Base-by-base conservation (phyloP, 30 jellyfish, hydroid and myxozoan genomes). In the Chironex yamaguchii region DNA sequence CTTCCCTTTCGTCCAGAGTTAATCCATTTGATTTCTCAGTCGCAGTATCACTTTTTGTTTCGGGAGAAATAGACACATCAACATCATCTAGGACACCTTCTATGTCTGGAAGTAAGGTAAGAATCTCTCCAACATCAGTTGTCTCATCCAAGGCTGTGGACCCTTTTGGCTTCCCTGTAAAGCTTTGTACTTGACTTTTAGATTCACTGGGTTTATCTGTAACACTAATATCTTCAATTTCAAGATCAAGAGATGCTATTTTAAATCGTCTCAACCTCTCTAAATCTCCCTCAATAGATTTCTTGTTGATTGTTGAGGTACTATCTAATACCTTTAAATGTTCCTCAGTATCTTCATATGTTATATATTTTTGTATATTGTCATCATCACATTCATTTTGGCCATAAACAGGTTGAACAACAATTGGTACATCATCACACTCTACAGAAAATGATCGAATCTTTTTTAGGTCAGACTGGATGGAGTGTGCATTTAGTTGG, bases 271-370 rank as follows among this genome's bases (percentile, higher is more conserved):
- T 87, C 25, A 69, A 54, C 62, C 91, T 75, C 29, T 69, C 70
- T 72, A 81, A 49, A 62, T 90, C 94, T 50, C 79, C 67, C 29
- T 71, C 89, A 13, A 90, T 90, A 34, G 53, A 71, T 49, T 74
- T 90, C 25, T 67, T 73, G 62, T 90, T 90, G 62, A 82, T 67
- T 33, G 76, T 23, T 17, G 62, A 77, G 17, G 96, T 75, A 32
- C 52, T 89, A 70, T 89, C 97, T 33, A 89, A 81, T 34, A 91
- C 82, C 21, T 71, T 78, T 62, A 88, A 52, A 62, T 88, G 90
- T 32, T 88, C 96, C 36, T 77, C 92, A 29, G 52, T 50, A 52
- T 89, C 93, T 62, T 71, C 75, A 49, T 89, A 79, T 17, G 93
- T 68, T 27, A 79, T 80, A 31, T 65, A 79, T 34, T 85, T 79